Percentiles rank a stretch among this genome's conserved stretches.
phyloP scores from a whole-genome alignment of 2,797 vertebrate genomes.

The Paramormyrops hopkinsi region DNA sequence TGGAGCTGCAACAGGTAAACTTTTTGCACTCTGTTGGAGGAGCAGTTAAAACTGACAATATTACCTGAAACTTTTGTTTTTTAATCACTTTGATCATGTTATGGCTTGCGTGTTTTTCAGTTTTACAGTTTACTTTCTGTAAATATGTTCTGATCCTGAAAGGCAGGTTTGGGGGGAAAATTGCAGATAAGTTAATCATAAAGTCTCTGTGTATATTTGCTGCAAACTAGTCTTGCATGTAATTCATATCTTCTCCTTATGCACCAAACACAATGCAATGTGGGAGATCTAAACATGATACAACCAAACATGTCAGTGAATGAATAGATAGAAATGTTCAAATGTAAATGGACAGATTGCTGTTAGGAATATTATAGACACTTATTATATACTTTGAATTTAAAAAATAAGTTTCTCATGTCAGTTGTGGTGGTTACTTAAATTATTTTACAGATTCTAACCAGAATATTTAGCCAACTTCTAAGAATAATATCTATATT shows the following conservation, averaged over 20 bases:
- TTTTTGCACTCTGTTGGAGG: neutral
- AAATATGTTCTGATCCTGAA: neutral
- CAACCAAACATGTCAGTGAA: neutral
- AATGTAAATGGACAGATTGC: neutral
- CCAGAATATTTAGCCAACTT: neutral
- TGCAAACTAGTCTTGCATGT: neutral
- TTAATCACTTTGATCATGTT: neutral
- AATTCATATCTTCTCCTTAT: neutral
- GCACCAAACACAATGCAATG: neutral
- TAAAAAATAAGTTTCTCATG: neutral
- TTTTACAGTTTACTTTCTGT: neutral
- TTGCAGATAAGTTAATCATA: neutral
- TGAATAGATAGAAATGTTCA: neutral
- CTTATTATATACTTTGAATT: neutral
- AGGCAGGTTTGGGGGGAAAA: neutral
- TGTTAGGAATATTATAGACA: neutral
- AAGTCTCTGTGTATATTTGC: neutral
- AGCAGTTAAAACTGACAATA: neutral
- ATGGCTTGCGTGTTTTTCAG: neutral
- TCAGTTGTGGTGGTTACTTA: neutral
- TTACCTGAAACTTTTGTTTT: neutral
- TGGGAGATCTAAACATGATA: neutral
- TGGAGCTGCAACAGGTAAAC: conserved; percentile 50
- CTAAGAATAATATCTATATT: neutral
- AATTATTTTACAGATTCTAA: neutral